Conservation (phyloP, 2,797 vertebrate genomes). For the Sphenopsis melanotis region DNA sequence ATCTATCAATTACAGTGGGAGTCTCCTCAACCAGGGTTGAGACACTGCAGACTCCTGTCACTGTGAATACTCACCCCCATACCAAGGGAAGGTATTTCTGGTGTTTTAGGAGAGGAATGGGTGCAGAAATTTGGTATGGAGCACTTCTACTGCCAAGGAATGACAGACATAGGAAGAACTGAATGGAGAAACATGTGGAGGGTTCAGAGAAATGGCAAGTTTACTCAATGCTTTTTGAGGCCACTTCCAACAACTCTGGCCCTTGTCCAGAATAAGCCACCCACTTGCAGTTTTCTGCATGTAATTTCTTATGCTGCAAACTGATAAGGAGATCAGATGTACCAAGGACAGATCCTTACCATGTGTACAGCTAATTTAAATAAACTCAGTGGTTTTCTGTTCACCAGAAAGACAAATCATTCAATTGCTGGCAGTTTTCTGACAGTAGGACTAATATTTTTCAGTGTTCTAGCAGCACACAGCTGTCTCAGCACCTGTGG, state of each 20-base stretch:
- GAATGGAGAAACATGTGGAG: rapidly evolving
- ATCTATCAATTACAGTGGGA: neutral
- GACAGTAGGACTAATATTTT: neutral
- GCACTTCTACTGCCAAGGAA: neutral
- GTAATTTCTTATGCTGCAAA: neutral
- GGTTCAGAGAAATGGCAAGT: neutral
- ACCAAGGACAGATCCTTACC: neutral
- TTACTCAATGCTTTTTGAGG: neutral
- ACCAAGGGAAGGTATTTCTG: neutral
- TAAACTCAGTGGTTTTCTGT: neutral
- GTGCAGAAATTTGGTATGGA: neutral
- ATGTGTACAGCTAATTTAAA: neutral
- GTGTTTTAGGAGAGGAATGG: neutral
- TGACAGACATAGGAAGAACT: neutral
- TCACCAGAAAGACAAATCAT: neutral
- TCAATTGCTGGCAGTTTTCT: neutral
- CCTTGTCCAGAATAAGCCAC: neutral
- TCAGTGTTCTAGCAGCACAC: neutral
- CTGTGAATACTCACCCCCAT: neutral
- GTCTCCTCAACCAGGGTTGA: neutral
- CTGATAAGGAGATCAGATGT: neutral
- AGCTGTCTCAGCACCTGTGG: neutral
- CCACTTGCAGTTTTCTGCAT: neutral
- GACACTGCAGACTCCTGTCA: neutral
- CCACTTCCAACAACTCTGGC: neutral